Evolutionary conservation across 2,797 vertebrate genomes (phyloP).

Genomic region (Strix occidentalis): DNA sequence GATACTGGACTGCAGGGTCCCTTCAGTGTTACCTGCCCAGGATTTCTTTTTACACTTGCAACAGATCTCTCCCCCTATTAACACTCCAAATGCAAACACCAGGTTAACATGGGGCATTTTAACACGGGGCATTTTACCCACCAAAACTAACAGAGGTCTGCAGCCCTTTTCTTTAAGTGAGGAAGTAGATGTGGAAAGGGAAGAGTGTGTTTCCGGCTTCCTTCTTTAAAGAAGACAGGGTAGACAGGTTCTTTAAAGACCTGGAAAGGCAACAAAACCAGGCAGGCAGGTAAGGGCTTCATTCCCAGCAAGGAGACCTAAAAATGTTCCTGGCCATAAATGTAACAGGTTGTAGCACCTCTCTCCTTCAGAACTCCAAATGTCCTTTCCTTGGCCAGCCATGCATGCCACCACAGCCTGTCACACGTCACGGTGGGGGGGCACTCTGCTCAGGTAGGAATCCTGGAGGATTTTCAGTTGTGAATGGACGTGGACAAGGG

Average conservation of each 20-base stretch:
- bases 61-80: neutral
- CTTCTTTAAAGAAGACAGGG: neutral
- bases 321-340: neutral
- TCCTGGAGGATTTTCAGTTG: neutral
- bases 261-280: constrained; percentile 26
- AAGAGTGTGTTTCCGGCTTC: neutral
- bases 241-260: constrained; percentile 15
- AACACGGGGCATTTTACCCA: neutral
- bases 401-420: neutral
- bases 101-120: neutral
- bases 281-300: neutral
- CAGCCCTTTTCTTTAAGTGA: neutral
- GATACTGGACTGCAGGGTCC: neutral
- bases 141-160: neutral
- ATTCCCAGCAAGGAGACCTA: neutral
- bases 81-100: neutral
- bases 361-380: neutral
- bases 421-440: neutral
- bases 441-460: neutral
- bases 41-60: neutral
- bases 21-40: neutral
- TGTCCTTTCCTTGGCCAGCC: neutral
- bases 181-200: neutral
- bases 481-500: neutral
- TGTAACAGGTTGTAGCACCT: neutral